Conservation (phyloP, 2,888 invertebrate genomes). For the Carterocephalus palaemon region DNA sequence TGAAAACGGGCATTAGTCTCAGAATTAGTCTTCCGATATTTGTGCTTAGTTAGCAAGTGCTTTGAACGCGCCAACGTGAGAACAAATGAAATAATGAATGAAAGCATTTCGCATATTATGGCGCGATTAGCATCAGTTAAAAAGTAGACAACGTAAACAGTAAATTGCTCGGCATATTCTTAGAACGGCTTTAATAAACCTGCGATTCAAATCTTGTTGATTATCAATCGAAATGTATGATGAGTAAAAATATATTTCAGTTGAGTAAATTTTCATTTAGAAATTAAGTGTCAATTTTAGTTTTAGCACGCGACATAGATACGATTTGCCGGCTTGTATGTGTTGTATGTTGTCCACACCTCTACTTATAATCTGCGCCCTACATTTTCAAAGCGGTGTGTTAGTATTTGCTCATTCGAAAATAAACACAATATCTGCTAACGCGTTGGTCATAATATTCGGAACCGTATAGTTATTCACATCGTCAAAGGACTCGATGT, state of each 20-base stretch:
- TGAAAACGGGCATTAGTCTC: no score
- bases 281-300: no score
- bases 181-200: neutral
- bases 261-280: no score
- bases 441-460: constrained; percentile 18
- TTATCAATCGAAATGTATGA: no score
- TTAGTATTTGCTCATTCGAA: constrained; percentile 16
- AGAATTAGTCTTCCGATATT: constrained; percentile 9
- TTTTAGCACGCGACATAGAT: constrained; percentile 1
- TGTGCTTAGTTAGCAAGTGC: constrained; percentile 9
- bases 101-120: constrained; percentile 20
- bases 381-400: constrained; percentile 14
- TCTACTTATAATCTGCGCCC: constrained; percentile 10
- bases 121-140: constrained; percentile 17
- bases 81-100: constrained; percentile 18
- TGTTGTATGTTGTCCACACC: constrained; percentile 6
- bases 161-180: constrained; percentile 12
- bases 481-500: constrained; percentile 58
- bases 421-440: constrained; percentile 16
- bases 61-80: constrained; percentile 11
- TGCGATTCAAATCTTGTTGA: constrained; percentile 2
- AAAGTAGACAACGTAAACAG: constrained; percentile 15
- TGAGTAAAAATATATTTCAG: no score
- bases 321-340: no score
- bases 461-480: constrained; percentile 51